These are phyloP conservation scores for Heterotilapia buettikoferi DNA, from an alignment of 2,113 vertebrate genomes.

Conservation along the genomic window DNA sequence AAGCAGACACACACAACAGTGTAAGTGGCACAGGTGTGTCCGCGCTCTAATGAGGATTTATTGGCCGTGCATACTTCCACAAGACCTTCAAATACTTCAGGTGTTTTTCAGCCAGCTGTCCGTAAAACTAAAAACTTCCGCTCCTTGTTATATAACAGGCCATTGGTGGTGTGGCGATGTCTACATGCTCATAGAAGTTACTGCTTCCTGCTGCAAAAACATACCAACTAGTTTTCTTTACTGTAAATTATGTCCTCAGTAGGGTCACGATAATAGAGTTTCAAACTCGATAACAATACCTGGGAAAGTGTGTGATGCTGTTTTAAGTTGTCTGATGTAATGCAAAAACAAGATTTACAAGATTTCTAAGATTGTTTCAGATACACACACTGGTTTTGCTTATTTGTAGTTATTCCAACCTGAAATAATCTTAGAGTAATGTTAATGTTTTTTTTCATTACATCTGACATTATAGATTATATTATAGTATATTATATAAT, in stretches of 20 bases:
- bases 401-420: background rate
- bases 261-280: background rate
- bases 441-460: background rate
- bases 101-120: background rate
- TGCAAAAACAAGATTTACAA: background rate
- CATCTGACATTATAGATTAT: background rate
- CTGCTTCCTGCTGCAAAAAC: background rate
- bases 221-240: background rate
- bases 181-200: background rate
- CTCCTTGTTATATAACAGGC: background rate
- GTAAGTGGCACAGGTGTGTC: slow-evolving; percentile 1
- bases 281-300: background rate
- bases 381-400: background rate
- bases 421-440: background rate
- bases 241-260: background rate
- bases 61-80: background rate
- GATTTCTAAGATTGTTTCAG: background rate
- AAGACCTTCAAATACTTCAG: slow-evolving; percentile 8
- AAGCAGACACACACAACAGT: background rate
- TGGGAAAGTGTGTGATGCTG: background rate
- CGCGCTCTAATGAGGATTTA: slow-evolving; percentile 47
- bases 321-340: background rate
- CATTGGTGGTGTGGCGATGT: background rate
- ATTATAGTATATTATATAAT: background rate
- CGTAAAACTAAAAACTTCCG: background rate